Evolutionary conservation across 2,797 vertebrate genomes (phyloP), one percentile per base, ranked within the genome.

Genomic region (Enteromius mattozi): DNA sequence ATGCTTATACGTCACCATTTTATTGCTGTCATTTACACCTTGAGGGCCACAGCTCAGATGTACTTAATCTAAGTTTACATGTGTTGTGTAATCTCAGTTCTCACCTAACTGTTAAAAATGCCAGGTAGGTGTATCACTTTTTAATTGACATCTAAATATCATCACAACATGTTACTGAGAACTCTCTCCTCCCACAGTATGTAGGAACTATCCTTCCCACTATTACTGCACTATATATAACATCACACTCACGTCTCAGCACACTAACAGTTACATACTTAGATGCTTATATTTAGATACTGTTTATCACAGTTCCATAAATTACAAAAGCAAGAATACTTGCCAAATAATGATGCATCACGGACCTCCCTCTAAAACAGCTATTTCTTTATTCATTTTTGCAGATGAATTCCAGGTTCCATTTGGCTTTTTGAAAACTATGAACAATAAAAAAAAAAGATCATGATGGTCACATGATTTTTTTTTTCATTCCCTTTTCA

Each of bases 211-310:
- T 12, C 21, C 78, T 19, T 51, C 42, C 47, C 9, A 51, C 12
- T 30, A 80, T 14, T 78, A 80, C 27, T 17, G 59, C 16, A n/a
- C 77, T 79, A 66, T 66, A 79, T 79, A 79, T 79, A 79, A 10
- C 24, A 65, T 21, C 24, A 49, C 40, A 49, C 70, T 72, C 65
- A 68, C 19, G 17, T n/a, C 54, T 59, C 33, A 59, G 35, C 75
- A 77, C 51, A 40, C 10, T 59, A 42, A 59, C 16, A 33, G 24
- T 79, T 12, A 33, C 37, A 37, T 37, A 37, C 37, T 37, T 37
- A 37, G 37, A 37, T 37, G 7, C 37, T 24, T 42, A 47, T 66
- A 47, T 65, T 17, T 63, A 45, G 24, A 66, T 21, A 8, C 27
- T 54, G 75, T 27, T 37, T 42, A 37, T 78, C 21, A 42, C 75